Evolutionary conservation across 2,797 vertebrate species (phyloP).

Genomic region (Arctocebus calabarensis): DNA sequence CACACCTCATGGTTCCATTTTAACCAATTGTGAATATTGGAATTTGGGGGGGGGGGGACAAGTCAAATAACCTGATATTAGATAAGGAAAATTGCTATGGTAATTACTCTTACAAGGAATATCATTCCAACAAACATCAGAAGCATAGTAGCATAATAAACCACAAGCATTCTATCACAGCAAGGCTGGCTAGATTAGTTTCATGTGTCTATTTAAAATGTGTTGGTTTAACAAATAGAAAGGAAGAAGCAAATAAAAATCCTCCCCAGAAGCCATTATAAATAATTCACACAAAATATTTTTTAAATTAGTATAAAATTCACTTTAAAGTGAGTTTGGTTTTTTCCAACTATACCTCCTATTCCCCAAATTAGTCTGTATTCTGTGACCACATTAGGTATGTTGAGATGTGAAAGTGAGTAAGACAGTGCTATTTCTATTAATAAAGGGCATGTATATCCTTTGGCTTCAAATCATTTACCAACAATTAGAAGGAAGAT

Average conservation of each 20-base stretch:
- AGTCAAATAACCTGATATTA: conserved; percentile 50
- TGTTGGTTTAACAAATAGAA: conserved; percentile 74
- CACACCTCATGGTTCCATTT: not conserved
- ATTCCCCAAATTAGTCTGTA: not conserved
- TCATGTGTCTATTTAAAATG: conserved; percentile 61
- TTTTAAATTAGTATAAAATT: conserved; percentile 69
- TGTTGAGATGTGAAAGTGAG: not conserved
- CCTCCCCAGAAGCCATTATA: conserved; percentile 75
- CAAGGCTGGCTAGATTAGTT: conserved; percentile 35
- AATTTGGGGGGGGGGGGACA: conserved; percentile 6
- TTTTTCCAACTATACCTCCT: not conserved
- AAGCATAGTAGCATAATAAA: conserved; percentile 62
- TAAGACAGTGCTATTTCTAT: not conserved
- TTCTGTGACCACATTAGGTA: conserved; percentile 2
- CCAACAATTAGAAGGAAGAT: not conserved
- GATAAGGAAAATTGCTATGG: conserved; percentile 70
- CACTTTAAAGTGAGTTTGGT: conserved; percentile 22
- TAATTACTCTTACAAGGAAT: conserved; percentile 64
- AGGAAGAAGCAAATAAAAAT: conserved; percentile 72
- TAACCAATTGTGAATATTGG: conserved; percentile 11
- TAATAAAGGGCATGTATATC: not conserved
- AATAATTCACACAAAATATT: conserved; percentile 77
- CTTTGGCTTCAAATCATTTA: conserved; percentile 29
- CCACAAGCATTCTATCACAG: conserved; percentile 57
- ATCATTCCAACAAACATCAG: conserved; percentile 41